Conservation (phyloP, 2,113 vertebrate species). For the Leptobrachium leishanense region DNA sequence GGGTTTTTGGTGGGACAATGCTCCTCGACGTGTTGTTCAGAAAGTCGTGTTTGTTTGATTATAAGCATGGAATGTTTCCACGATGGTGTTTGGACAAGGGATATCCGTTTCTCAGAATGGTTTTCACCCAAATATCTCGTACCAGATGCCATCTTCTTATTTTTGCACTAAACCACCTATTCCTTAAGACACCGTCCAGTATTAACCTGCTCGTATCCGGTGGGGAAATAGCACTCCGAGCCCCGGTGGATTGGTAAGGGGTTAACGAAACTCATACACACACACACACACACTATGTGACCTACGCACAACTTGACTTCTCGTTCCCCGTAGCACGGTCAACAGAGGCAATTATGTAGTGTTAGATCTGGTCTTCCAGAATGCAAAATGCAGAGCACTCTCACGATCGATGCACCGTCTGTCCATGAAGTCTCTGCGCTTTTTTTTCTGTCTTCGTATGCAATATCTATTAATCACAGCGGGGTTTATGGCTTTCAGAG, state of each 20-base stretch:
- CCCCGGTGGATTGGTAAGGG: neutral
- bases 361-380: neutral
- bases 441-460: neutral
- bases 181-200: slow-evolving; percentile 20
- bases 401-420: neutral
- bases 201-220: slow-evolving; percentile 4
- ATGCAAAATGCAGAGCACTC: neutral
- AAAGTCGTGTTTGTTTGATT: neutral
- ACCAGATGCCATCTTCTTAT: slow-evolving; percentile 40
- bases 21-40: neutral
- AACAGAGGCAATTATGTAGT: neutral
- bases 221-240: neutral
- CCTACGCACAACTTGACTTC: neutral
- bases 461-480: neutral
- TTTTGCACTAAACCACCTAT: slow-evolving; percentile 13
- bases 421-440: neutral
- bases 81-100: neutral
- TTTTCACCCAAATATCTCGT: slow-evolving; percentile 8
- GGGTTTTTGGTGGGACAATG: too few species aligned
- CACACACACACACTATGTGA: neutral
- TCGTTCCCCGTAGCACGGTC: neutral
- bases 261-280: neutral
- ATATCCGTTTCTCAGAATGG: neutral
- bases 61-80: neutral
- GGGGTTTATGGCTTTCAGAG: neutral